Evolutionary conservation across 2,888 invertebrate species (phyloP), one percentile per base, ranked within the genome.

Genomic region (Campopleginae sp.): DNA sequence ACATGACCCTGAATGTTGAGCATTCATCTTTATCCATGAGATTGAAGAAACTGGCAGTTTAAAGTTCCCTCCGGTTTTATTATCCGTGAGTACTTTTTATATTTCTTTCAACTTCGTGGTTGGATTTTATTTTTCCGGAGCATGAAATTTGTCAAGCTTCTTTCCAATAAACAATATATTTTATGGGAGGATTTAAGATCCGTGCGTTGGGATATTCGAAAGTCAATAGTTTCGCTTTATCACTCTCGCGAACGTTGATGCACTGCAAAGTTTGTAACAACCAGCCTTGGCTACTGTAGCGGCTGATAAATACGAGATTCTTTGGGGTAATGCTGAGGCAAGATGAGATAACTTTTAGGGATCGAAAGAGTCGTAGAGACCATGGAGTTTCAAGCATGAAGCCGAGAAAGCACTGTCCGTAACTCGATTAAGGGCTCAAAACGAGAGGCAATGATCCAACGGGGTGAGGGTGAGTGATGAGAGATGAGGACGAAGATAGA

Each of bases 401-500:
- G 17, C 42, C 31, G 46, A 58, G 77, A 85, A 83, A 85, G 82
- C 74, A 81, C 79, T 58, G 80, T 54, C 58, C 80, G 81, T 82
- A 86, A 86, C 83, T 85, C 85, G 83, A 85, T 86, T 81, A 86
- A 83, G 81, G 83, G 74, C 78, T 65, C 61, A n/a, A 74, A 80
- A 63, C 48, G 66, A 54, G 82, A 76, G 46, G 33, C 42, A 78
- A 81, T 54, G 51, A 74, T 74, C 38, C 71, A 33, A 8, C 4
- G 61, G 51, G 66, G 54, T 65, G 38, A 54, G 31, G 1, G 65
- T 54, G 51, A 77, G 75, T 42, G 76, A 65, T 58, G 76, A 72
- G 27, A 27, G 31, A 31, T 54, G 51, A 80, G 27, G 38, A 75
- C 31, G 65, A 61, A 80, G 77, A 75, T 75, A 77, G 81, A 82